Evolutionary conservation across 2,113 vertebrate genomes (phyloP), one percentile per base, ranked within the genome.

Genomic region (Etheostoma cragini): DNA sequence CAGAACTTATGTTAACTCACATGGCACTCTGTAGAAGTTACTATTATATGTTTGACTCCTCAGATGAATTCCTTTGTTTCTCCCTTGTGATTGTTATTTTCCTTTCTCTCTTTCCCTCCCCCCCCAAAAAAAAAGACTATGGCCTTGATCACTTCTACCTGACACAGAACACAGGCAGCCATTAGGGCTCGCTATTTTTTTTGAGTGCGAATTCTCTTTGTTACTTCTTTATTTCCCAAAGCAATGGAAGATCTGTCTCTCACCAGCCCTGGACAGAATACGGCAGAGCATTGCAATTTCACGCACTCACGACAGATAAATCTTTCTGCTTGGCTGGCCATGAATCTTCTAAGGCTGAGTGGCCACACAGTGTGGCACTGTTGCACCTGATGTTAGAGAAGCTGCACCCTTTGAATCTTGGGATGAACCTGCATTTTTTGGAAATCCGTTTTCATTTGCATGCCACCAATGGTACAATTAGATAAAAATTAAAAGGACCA

Each of bases 201-300:
- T 19, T 57, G 52, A 35, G 64, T 30, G 24, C 16, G 47, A 64
- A 45, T 76, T 71, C 45, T 74, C 76, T 83, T 47, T 72, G 67
- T 75, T 63, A 74, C 77, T 77, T 82, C 71, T 79, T 88, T 83
- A 83, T 87, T 87, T 87, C 72, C 78, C 82, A 74, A 47, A 86
- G 78, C 79, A 58, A 62, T 54, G 46, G 66, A 75, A 53, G 65
- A 85, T 83, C 75, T 54, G 52, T 91, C 77, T 82, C 82, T 75
- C 80, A 54, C 54, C 12, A 38, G 50, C 54, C 57, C 61, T 70
- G 77, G 82, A 82, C 73, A 71, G 62, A 84, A 78, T 82, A 81
- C 86, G 91, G 87, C 91, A 87, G 82, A 76, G 88, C 71, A 74
- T 75, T 88, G 87, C 88, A 89, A 89, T 92, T 93, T 87, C 76